Conservation (phyloP, 2,888 invertebrate species). For the Limnephilus lunatus region DNA sequence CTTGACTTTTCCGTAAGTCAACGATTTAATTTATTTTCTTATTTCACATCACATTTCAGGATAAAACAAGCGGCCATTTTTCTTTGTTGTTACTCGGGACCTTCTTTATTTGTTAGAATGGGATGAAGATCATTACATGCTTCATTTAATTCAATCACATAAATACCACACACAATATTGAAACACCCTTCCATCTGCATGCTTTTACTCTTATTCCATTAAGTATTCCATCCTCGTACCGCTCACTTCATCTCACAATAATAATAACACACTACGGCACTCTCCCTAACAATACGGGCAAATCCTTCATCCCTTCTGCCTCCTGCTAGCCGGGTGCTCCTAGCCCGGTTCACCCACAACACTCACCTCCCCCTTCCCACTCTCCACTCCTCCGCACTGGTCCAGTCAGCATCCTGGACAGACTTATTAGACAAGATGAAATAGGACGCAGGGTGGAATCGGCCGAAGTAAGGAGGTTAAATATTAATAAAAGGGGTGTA, state of each 20-base stretch:
- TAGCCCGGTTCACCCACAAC: neutral
- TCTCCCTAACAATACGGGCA: conserved; percentile 14
- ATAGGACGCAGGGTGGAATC: neutral
- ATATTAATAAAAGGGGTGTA: neutral
- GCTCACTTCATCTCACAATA: conserved; percentile 41
- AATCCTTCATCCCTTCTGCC: neutral
- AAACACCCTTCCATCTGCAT: neutral
- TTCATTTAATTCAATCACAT: neutral
- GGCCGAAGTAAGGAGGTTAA: neutral
- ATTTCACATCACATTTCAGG: too few relatives aligned
- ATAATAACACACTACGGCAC: conserved; percentile 42
- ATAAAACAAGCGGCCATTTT: too few relatives aligned
- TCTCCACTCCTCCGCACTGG: neutral
- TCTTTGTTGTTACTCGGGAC: too few relatives aligned
- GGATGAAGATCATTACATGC: neutral
- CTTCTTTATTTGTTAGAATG: neutral
- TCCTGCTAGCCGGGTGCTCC: neutral
- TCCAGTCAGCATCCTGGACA: conserved; percentile 17
- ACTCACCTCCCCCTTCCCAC: neutral
- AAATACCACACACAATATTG: neutral
- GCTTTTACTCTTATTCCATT: conserved; percentile 3
- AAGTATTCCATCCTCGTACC: conserved; percentile 42
- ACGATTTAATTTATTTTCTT: too few relatives aligned
- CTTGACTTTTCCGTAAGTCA: too few relatives aligned
- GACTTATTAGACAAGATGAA: conserved; percentile 32